Evolutionary conservation across 2,888 invertebrate species (phyloP).

Genomic region (Hydrotaea diabolus): DNA sequence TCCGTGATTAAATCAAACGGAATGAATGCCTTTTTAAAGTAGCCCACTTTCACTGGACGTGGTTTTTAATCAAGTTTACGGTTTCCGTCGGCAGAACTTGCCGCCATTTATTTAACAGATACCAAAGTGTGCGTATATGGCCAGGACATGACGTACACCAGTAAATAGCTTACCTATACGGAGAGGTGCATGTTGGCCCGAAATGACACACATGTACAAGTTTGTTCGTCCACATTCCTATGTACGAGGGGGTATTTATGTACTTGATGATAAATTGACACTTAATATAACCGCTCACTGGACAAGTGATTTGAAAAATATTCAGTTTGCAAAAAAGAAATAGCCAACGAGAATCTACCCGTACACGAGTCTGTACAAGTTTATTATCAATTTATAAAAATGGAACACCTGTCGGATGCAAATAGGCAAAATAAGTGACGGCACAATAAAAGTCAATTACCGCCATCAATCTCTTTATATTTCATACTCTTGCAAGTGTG

Average conservation of each 20-base stretch:
- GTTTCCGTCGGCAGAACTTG: neutral
- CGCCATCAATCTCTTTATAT: conserved; percentile 58
- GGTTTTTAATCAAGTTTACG: conserved; percentile 6
- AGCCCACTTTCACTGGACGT: neutral
- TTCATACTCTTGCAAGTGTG: neutral
- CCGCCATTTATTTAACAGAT: neutral
- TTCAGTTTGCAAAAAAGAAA: neutral
- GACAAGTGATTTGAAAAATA: conserved; percentile 44
- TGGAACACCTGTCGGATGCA: conserved; percentile 60
- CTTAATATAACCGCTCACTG: conserved; percentile 32
- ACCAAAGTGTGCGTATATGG: neutral
- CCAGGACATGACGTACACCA: neutral
- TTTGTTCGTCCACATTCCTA: neutral
- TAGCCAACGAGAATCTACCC: conserved; percentile 2
- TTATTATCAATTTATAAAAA: conserved; percentile 45
- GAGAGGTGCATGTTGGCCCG: neutral
- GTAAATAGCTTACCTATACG: neutral
- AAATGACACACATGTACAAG: neutral
- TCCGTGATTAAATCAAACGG: neutral
- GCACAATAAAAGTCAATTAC: conserved; percentile 65
- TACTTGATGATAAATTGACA: conserved; percentile 51
- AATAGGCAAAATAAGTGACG: conserved; percentile 52
- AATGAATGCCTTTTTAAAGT: neutral
- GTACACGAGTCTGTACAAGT: neutral
- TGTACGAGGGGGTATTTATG: conserved; percentile 13